Evolutionary conservation across 2,113 vertebrate genomes (phyloP).

Genomic region (Fregetta grallaria): DNA sequence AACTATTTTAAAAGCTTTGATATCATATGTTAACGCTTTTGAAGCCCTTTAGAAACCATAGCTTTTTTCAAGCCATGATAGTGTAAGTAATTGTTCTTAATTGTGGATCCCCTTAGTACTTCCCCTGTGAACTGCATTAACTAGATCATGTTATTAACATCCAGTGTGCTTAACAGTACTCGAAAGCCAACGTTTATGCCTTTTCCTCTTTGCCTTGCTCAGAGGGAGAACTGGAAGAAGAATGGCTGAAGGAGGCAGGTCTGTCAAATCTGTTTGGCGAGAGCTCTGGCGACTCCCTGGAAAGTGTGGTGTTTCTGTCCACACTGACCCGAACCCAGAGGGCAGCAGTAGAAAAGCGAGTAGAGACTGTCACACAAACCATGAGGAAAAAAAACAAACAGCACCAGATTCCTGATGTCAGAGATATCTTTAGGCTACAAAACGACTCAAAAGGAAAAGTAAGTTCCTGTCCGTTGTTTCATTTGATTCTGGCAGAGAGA

Average conservation of each 20-base stretch:
- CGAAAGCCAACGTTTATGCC: neutral
- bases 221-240: slow-evolving; percentile 96
- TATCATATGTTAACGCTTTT: neutral
- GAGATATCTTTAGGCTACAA: slow-evolving; percentile 90
- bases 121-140: neutral
- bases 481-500: neutral
- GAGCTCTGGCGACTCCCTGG: slow-evolving; percentile 79
- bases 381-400: slow-evolving; percentile 90
- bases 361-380: slow-evolving; percentile 87
- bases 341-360: slow-evolving; percentile 87
- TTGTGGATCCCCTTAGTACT: neutral
- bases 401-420: slow-evolving; percentile 89
- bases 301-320: slow-evolving; percentile 85
- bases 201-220: neutral
- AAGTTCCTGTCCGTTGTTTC: slow-evolving; percentile 17
- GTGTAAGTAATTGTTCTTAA: neutral
- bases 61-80: neutral
- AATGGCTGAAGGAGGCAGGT: slow-evolving; percentile 94
- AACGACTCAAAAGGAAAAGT: slow-evolving; percentile 74
- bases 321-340: slow-evolving; percentile 90
- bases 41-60: neutral
- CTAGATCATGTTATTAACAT: neutral
- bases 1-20: neutral
- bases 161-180: neutral
- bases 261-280: slow-evolving; percentile 87